A percentile compares a stretch with the other conserved stretches of the same genome.
Evolutionary conservation across 2,113 vertebrate species (phyloP).

Genomic region (Platichthys flesus): DNA sequence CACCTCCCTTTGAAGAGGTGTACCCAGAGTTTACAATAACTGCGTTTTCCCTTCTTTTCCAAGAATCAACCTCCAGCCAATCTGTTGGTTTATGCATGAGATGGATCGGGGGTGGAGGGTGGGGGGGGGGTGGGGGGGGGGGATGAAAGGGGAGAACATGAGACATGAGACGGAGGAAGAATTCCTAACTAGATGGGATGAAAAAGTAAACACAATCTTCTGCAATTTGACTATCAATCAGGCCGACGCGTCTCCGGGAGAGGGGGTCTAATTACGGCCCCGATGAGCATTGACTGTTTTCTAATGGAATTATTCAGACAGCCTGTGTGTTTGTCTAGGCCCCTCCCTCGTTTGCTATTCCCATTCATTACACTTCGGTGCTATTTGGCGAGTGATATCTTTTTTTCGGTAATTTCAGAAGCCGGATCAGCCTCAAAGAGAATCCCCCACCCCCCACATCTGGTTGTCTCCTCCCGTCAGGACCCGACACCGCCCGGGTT

Average conservation of each 20-base stretch:
- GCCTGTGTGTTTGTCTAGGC: slow-evolving; percentile 66
- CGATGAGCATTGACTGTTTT: slow-evolving; percentile 80
- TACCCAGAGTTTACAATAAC: slow-evolving; percentile 65
- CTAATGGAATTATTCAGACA: slow-evolving; percentile 79
- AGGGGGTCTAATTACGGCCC: slow-evolving; percentile 70
- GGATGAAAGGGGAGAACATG: slow-evolving; percentile 53
- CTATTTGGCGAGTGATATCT: slow-evolving; percentile 60
- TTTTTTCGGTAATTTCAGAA: slow-evolving; percentile 46
- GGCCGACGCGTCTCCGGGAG: slow-evolving; percentile 64
- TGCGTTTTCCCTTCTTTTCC: slow-evolving; percentile 64
- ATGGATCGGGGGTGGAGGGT: not conserved
- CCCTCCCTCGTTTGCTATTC: slow-evolving; percentile 66
- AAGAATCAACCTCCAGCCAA: slow-evolving; percentile 65
- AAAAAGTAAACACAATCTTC: slow-evolving; percentile 75
- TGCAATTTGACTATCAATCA: slow-evolving; percentile 77
- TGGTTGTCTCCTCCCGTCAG: not conserved
- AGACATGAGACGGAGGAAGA: slow-evolving; percentile 55
- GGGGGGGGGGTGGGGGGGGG: slow-evolving; percentile 9
- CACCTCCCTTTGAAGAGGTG: slow-evolving; percentile 32
- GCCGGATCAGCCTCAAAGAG: not conserved
- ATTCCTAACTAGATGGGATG: slow-evolving; percentile 63
- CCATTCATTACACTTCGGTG: slow-evolving; percentile 73
- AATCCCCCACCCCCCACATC: not conserved
- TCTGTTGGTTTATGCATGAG: slow-evolving; percentile 76
- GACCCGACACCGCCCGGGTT: slow-evolving; percentile 8